Evolutionary conservation across 2,888 invertebrate species (phyloP).

Genomic region (Norana najaformis): DNA sequence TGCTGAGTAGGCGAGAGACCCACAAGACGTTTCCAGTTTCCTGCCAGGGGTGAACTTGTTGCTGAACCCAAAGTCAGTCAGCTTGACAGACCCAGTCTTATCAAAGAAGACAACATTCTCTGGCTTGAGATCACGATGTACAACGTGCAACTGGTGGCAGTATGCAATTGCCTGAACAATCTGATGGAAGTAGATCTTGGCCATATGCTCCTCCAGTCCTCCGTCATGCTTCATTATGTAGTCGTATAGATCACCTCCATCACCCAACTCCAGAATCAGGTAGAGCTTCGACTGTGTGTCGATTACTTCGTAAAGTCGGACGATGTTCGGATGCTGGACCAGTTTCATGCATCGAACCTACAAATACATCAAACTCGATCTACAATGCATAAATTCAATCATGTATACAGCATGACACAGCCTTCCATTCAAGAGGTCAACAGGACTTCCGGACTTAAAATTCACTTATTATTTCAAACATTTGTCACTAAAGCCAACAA

Average conservation of each 20-base stretch:
- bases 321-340: constrained; percentile 98
- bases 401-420: too few species aligned
- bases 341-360: constrained; percentile 90
- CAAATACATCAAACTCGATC: background rate
- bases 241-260: constrained; percentile 97
- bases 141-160: constrained; percentile 88
- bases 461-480: background rate
- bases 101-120: constrained; percentile 99
- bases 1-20: constrained; percentile 96
- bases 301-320: constrained; percentile 96
- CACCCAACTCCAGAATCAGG: constrained; percentile 89
- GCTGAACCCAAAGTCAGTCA: constrained; percentile 95
- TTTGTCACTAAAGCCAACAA: background rate
- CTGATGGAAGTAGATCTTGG: constrained; percentile 85
- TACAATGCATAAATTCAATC: background rate
- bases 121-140: constrained; percentile 93
- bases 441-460: background rate
- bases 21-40: constrained; percentile 95
- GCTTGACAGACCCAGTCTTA: constrained; percentile 90
- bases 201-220: constrained; percentile 71
- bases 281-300: constrained; percentile 94
- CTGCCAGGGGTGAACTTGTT: constrained; percentile 86
- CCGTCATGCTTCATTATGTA: constrained; percentile 92
- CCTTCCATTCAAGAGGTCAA: background rate
- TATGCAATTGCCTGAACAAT: constrained; percentile 95